Percentiles rank a stretch among this genome's conserved stretches.
These are phyloP conservation scores for Chelidonichthys spinosus DNA, from an alignment of 2,797 vertebrate species.

Conservation along the genomic window DNA sequence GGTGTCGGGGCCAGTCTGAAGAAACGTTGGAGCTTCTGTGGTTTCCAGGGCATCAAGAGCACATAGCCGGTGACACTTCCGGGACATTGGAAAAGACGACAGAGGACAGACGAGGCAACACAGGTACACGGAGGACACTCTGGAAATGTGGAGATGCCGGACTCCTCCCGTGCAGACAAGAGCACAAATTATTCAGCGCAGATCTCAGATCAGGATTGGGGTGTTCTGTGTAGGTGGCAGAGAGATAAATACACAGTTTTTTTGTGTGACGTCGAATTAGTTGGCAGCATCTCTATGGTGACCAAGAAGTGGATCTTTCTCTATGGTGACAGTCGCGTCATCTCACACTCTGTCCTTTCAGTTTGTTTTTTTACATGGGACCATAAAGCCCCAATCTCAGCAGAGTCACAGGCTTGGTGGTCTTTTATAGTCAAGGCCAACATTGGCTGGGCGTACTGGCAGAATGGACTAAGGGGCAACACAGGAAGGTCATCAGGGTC, in stretches of 20 bases:
- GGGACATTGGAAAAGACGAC: conserved; percentile 71
- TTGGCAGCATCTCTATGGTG: conserved; percentile 36
- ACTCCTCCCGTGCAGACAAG: background rate
- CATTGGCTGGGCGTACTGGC: background rate
- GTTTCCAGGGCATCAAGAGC: conserved; percentile 85
- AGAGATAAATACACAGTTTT: conserved; percentile 32
- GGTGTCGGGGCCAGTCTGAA: conserved; percentile 87
- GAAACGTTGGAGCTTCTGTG: conserved; percentile 89
- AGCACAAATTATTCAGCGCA: conserved; percentile 28
- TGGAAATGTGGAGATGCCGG: conserved; percentile 5
- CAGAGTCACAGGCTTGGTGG: background rate
- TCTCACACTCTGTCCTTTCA: background rate
- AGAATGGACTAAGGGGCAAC: conserved; percentile 15
- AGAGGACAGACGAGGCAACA: background rate
- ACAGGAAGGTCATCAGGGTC: conserved; percentile 26
- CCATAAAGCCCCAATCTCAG: conserved; percentile 15
- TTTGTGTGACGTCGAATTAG: conserved; percentile 33
- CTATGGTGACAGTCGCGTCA: conserved; percentile 25
- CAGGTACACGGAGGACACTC: conserved; percentile 12
- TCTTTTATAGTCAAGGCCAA: conserved; percentile 8
- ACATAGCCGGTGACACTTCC: conserved; percentile 68
- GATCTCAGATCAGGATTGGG: conserved; percentile 28
- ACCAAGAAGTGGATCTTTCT: conserved; percentile 17
- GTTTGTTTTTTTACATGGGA: conserved; percentile 25
- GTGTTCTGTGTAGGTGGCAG: conserved; percentile 11